Base-by-base conservation (phyloP, 1,140 invertebrate species). In the Bombus waltoni region DNA sequence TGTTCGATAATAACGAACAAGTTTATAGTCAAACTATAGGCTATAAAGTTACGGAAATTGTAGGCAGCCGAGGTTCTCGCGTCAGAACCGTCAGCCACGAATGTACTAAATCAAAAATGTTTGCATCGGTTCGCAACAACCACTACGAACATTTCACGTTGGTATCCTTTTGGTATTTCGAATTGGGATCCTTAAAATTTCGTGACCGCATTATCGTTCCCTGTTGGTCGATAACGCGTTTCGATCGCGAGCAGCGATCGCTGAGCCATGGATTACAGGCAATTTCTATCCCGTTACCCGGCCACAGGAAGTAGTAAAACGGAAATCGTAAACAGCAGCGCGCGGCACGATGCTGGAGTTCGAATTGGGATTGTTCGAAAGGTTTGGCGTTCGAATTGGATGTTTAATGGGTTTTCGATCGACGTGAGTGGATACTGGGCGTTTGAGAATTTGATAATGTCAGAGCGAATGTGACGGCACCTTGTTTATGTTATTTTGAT, bases 361-460 rank as follows among this genome's bases (percentile, higher is more conserved):
- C 18, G 15, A 35, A 47, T 53, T 47, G 42, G 18, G 72, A 47
- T 74, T 47, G 42, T 47, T 35, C 9, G 32, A 25, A 35, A 10
- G 73, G 42, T 53, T 74, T 35, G 22, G 9, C 22, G 42, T 53
- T 35, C 44, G 42, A 74, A 74, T 68, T 74, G 42, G n/a, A 44
- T 74, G 72, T 47, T 47, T 74, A 53, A 75, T 75, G 44, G 73
- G 73, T 53, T 53, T n/a, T 74, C 42, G 73, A 74, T 53, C 44
- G 42, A 35, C n/a, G n/a, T 2, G 44, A 13, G 32, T 11, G 9
- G n/a, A 25, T 53, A 32, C 25, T 35, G 18, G 4, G 5, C 10
- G 18, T 35, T 47, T 53, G 28, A 32, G 71, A 28, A 44, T 47
- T 73, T 73, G 25, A 73, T 47, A 44, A 44, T 44, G 40, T 73